A percentile compares a stretch with the other conserved stretches of the same genome.
Evolutionary conservation across 2,888 invertebrate species (phyloP).

Genomic region (Ophion ellenae): DNA sequence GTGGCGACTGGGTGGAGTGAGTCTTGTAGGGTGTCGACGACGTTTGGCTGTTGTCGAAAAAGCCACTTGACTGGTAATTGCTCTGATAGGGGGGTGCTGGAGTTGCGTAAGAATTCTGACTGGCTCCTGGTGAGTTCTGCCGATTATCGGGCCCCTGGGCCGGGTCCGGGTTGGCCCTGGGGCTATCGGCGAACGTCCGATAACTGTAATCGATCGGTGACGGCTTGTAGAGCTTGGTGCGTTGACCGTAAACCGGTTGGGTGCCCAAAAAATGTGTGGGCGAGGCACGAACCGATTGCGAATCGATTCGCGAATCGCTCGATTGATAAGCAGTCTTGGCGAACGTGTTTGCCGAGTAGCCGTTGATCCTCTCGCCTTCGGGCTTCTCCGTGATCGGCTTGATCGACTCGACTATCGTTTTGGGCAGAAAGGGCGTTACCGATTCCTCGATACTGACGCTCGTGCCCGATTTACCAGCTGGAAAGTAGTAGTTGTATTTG

Average conservation of each 20-base stretch:
- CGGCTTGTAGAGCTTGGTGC: constrained; percentile 77
- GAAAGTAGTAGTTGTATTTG: constrained; percentile 80
- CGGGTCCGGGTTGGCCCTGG: constrained; percentile 59
- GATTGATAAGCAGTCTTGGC: constrained; percentile 30
- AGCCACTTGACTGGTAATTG: constrained; percentile 41
- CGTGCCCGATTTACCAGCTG: constrained; percentile 80
- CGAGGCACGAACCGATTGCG: constrained; percentile 18
- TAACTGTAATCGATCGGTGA: constrained; percentile 68
- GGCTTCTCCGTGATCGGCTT: constrained; percentile 71
- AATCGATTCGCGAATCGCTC: neutral
- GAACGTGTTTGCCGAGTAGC: constrained; percentile 17
- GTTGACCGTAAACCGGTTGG: constrained; percentile 75
- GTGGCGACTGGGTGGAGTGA: constrained; percentile 62
- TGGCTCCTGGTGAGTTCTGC: neutral
- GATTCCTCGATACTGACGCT: constrained; percentile 82
- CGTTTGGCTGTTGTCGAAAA: constrained; percentile 63
- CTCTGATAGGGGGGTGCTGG: constrained; percentile 50
- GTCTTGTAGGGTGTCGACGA: constrained; percentile 47
- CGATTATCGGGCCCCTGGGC: constrained; percentile 67
- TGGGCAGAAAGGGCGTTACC: constrained; percentile 79
- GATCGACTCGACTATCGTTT: constrained; percentile 78
- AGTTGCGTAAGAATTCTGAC: constrained; percentile 60
- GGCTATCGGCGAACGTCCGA: constrained; percentile 45
- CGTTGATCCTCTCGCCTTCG: constrained; percentile 5
- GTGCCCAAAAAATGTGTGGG: neutral